A percentile compares a stretch with the other conserved stretches of the same genome.
These are phyloP conservation scores for Vollenhovia emeryi DNA, from an alignment of 1,140 invertebrate genomes.

Conservation along the genomic window DNA sequence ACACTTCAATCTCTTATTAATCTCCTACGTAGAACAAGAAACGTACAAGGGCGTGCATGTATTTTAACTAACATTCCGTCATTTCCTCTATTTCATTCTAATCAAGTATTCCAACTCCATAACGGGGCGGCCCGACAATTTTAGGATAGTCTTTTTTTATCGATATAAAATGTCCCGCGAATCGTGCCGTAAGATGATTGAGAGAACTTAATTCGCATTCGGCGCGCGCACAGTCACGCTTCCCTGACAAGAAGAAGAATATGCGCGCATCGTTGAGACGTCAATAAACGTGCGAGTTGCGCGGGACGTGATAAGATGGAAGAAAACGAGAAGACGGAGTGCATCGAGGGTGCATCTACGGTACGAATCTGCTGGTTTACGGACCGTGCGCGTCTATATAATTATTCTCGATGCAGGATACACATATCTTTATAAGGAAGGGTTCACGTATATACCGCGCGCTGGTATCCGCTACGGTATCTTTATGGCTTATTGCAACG, in stretches of 20 bases:
- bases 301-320: constrained; percentile 37
- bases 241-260: neutral
- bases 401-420: constrained; percentile 73
- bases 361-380: constrained; percentile 69
- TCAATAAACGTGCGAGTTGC: constrained; percentile 49
- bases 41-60: neutral
- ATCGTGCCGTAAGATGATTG: neutral
- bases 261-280: constrained; percentile 50
- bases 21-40: neutral
- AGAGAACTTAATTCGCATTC: constrained; percentile 18
- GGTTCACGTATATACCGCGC: constrained; percentile 51
- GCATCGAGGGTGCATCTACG: constrained; percentile 64
- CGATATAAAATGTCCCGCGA: neutral
- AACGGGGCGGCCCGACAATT: neutral
- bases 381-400: constrained; percentile 69
- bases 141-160: neutral
- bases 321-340: constrained; percentile 6
- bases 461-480: constrained; percentile 65
- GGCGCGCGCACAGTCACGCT: neutral
- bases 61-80: neutral
- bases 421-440: constrained; percentile 71
- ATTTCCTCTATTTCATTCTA: neutral
- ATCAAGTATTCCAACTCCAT: neutral
- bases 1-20: neutral
- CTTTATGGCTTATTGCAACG: constrained; percentile 74